Evolutionary conservation across 1,140 invertebrate genomes (phyloP).

Genomic region (Sitophilus oryzae): DNA sequence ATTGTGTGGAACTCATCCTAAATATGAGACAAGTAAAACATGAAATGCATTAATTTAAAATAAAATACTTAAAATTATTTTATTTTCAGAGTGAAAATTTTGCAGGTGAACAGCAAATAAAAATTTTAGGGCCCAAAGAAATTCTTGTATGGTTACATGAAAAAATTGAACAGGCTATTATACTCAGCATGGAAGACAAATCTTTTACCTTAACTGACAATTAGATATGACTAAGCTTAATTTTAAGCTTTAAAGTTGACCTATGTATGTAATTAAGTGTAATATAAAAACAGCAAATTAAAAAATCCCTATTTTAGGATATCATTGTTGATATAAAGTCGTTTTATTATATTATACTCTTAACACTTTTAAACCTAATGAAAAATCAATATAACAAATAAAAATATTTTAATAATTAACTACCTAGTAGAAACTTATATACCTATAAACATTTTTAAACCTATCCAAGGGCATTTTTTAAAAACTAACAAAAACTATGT

Average conservation of each 20-base stretch:
- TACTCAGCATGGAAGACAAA: constrained; percentile 62
- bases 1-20: constrained; percentile 61
- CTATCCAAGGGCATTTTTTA: too few relatives aligned
- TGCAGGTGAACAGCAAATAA: constrained; percentile 39
- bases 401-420: too few relatives aligned
- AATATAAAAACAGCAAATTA: constrained; percentile 7
- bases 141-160: constrained; percentile 64
- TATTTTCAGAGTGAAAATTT: constrained; percentile 31
- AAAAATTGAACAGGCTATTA: constrained; percentile 68
- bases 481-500: too few relatives aligned
- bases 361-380: too few relatives aligned
- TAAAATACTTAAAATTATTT: constrained; percentile 4
- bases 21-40: constrained; percentile 63
- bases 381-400: too few relatives aligned
- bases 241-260: neutral
- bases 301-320: constrained; percentile 15
- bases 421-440: too few relatives aligned
- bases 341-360: constrained; percentile 1
- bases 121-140: constrained; percentile 58
- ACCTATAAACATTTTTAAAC: too few relatives aligned
- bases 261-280: constrained; percentile 6
- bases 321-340: constrained; percentile 10
- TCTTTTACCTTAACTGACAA: constrained; percentile 42
- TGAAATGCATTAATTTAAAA: constrained; percentile 18
- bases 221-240: constrained; percentile 2